A percentile compares a stretch with the other conserved stretches of the same genome.
Conservation (phyloP, 1,140 invertebrate species). For the Philopotamus ludificatus region DNA sequence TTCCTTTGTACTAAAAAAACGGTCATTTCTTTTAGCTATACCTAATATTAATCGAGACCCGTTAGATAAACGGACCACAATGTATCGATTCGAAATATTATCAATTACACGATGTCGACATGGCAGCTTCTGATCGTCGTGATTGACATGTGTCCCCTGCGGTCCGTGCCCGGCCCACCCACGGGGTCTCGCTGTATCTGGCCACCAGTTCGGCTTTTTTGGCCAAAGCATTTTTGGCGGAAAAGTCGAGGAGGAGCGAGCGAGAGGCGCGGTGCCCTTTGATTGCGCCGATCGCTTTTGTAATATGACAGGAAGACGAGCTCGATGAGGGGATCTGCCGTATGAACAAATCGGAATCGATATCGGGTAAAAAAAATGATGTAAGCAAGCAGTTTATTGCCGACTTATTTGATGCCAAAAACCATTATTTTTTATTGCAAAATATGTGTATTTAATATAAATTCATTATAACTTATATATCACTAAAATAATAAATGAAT, state of each 20-base stretch:
- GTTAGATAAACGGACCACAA: no score
- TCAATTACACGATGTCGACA: constrained; percentile 20
- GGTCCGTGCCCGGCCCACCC: constrained; percentile 15
- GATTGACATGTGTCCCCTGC: constrained; percentile 30
- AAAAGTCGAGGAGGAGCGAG: constrained; percentile 24
- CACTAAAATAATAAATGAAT: no score
- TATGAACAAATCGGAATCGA: no score
- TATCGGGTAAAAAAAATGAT: no score
- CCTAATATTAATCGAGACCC: no score
- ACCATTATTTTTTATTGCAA: no score
- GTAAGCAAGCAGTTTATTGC: neutral
- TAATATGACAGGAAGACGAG: neutral
- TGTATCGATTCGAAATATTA: no score
- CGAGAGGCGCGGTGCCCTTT: neutral
- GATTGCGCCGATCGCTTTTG: neutral
- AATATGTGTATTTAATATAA: no score
- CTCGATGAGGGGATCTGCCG: no score
- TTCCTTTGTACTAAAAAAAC: no score
- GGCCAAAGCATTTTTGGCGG: constrained; percentile 17
- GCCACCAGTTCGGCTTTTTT: constrained; percentile 12
- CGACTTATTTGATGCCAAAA: neutral
- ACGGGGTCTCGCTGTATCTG: constrained; percentile 14
- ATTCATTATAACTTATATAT: no score
- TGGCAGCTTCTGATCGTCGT: constrained; percentile 18
- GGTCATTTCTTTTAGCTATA: no score